Conservation (phyloP, 2,888 invertebrate genomes). For the Clitarchus hookeri region DNA sequence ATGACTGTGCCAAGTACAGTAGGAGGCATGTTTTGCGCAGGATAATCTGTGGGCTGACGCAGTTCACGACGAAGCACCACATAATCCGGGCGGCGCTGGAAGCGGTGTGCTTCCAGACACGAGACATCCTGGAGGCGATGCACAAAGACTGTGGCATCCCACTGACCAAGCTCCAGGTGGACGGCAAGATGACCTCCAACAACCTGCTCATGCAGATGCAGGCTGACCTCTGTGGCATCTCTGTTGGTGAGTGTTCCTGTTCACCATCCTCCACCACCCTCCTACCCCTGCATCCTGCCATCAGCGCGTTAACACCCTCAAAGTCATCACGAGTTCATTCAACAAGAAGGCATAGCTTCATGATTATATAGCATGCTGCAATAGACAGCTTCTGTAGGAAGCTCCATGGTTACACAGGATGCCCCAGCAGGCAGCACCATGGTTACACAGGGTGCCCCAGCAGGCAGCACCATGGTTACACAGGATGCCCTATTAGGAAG, state of each 20-base stretch:
- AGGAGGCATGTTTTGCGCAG: conserved; percentile 54
- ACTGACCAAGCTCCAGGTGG: conserved; percentile 82
- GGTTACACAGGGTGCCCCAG: too few species aligned
- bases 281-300: too few species aligned
- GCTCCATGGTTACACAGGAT: too few species aligned
- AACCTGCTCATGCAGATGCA: conserved; percentile 93
- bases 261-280: neutral
- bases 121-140: conserved; percentile 94
- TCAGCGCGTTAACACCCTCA: too few species aligned
- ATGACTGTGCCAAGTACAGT: too few species aligned
- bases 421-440: too few species aligned
- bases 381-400: too few species aligned
- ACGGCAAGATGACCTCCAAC: conserved; percentile 92
- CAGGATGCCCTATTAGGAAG: too few species aligned
- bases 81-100: conserved; percentile 93
- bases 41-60: conserved; percentile 90
- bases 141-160: conserved; percentile 87
- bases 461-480: too few species aligned
- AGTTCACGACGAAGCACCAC: conserved; percentile 90
- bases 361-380: too few species aligned
- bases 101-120: conserved; percentile 95
- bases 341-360: too few species aligned
- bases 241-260: conserved; percentile 70
- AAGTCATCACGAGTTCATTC: too few species aligned
- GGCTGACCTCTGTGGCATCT: conserved; percentile 90